A percentile compares a stretch with the other conserved stretches of the same genome.
Evolutionary conservation across 2,113 vertebrate genomes (phyloP).

Genomic region (Clarias magur): DNA sequence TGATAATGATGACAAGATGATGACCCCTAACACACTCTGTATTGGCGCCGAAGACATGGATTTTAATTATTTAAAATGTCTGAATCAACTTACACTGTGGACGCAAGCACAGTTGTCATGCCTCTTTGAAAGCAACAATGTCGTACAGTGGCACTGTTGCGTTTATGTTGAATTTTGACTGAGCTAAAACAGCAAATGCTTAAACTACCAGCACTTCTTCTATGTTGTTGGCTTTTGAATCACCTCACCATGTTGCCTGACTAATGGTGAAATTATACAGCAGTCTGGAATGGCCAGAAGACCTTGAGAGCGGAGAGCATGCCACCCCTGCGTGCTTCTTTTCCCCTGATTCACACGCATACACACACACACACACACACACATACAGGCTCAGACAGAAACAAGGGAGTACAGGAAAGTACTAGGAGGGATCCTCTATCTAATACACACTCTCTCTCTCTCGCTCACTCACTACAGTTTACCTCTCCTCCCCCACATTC

Average conservation of each 20-base stretch:
- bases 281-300: not conserved
- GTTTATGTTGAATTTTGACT: not conserved
- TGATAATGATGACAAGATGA: too few relatives aligned
- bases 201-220: not conserved
- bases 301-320: not conserved
- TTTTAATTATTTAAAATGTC: not conserved
- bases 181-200: not conserved
- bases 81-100: not conserved
- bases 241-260: not conserved
- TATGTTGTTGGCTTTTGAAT: not conserved
- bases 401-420: constrained; percentile 6
- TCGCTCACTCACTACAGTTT: not conserved
- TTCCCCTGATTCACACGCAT: constrained; percentile 16
- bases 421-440: not conserved
- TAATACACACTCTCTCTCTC: not conserved
- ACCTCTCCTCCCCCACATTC: constrained; percentile 25
- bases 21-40: not conserved
- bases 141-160: not conserved
- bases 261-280: constrained; percentile 5
- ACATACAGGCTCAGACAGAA: not conserved
- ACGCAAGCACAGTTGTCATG: not conserved
- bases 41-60: not conserved
- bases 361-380: not conserved
- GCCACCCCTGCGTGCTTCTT: not conserved
- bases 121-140: not conserved